Conservation (phyloP, 1,140 invertebrate species). For the Microplitis demolitor region DNA sequence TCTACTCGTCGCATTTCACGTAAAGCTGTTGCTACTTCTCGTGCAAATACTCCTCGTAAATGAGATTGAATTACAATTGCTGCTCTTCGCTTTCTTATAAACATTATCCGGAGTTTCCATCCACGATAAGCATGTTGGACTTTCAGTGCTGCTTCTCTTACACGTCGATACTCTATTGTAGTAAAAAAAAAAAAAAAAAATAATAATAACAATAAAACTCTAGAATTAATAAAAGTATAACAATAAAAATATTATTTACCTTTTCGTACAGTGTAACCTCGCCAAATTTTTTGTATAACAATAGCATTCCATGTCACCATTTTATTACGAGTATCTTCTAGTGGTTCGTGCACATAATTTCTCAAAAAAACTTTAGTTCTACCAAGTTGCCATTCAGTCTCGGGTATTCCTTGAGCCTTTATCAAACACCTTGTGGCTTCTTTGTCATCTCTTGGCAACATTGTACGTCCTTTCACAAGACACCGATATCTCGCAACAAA, state of each 20-base stretch:
- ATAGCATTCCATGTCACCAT: slow-evolving; percentile 75
- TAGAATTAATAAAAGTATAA: neutral
- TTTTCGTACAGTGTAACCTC: slow-evolving; percentile 67
- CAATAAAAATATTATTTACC: slow-evolving; percentile 51
- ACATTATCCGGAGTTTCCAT: slow-evolving; percentile 83
- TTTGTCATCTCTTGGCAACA: slow-evolving; percentile 53
- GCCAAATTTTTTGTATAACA: slow-evolving; percentile 80
- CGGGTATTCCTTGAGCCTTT: slow-evolving; percentile 66
- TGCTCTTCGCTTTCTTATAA: slow-evolving; percentile 81
- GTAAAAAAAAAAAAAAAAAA: slow-evolving; percentile 18
- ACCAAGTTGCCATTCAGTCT: slow-evolving; percentile 89
- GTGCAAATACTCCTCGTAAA: slow-evolving; percentile 86
- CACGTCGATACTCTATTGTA: slow-evolving; percentile 68
- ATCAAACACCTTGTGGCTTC: slow-evolving; percentile 68
- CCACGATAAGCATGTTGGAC: slow-evolving; percentile 88
- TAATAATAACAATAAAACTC: slow-evolving; percentile 2
- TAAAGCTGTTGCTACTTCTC: slow-evolving; percentile 82
- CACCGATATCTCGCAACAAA: slow-evolving; percentile 84
- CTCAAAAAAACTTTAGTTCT: slow-evolving; percentile 89
- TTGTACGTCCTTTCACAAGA: slow-evolving; percentile 57
- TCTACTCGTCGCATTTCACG: slow-evolving; percentile 90
- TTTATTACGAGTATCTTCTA: slow-evolving; percentile 79
- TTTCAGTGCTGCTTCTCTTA: slow-evolving; percentile 73
- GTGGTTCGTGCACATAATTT: slow-evolving; percentile 81
- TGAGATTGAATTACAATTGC: slow-evolving; percentile 89